Base-by-base conservation (phyloP, 2,888 invertebrate genomes). In the Nebria salina region DNA sequence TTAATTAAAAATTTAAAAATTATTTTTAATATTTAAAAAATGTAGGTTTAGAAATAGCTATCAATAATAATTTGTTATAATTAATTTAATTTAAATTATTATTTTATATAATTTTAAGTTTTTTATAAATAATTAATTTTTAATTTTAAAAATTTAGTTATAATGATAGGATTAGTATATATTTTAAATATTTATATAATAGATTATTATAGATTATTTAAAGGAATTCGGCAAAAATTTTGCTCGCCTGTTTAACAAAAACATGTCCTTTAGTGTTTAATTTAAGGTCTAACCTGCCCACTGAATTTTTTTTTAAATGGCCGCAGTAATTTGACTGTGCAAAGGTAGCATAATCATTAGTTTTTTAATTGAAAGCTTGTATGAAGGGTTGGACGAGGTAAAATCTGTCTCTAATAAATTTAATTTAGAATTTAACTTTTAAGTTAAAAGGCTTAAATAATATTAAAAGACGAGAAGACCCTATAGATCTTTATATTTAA, bases 311-410 rank as follows among this genome's bases (percentile, higher is more conserved):
- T n/a, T 89, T 91, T 20, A 1, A 20, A 20, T 20, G 20, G 20
- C 20, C 20, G 20, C 20, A 20, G 20, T 20, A 20, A 20, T 87
- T 90, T 94, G 91, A 94, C 93, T 92, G 93, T 94, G 91, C 93
- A 91, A 94, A 94, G 93, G 93, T 94, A 94, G 93, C 94, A 93
- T 93, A 94, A 94, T 93, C 90, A 93, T 90, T 94, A 92, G 93
- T 93, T 92, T 93, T 91, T 94, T 95, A 93, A 95, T 93, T 95
- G 90, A 88, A 91, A 92, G 91, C 94, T 94, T 88, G 94, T 90
- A 95, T 95, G 94, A 94, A 94, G 86, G 94, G 92, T 91, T 92
- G 88, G 88, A 94, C 92, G 91, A 93, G 85, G 91, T 91, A 92
- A 90, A 88, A 87, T 86, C 91, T 93, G 91, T 93, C 90, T 93